These are phyloP conservation scores for Molanna angustata DNA, from an alignment of 2,888 invertebrate genomes.

Conservation along the genomic window DNA sequence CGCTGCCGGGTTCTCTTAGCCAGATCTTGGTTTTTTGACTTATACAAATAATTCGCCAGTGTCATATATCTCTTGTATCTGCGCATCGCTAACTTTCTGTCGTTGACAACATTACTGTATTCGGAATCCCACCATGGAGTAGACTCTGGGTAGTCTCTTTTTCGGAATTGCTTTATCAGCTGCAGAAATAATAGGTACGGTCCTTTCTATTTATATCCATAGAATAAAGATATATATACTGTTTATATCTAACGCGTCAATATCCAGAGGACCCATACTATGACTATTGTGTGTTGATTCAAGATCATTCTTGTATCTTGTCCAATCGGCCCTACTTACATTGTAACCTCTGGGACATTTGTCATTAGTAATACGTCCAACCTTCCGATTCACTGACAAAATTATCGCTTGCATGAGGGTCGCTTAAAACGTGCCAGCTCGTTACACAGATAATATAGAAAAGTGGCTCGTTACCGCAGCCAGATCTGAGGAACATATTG, in stretches of 20 bases:
- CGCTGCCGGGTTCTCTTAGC: background rate
- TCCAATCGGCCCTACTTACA: background rate
- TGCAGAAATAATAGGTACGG: background rate
- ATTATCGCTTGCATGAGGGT: background rate
- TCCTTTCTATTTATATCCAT: background rate
- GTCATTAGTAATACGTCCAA: background rate
- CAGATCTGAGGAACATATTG: background rate
- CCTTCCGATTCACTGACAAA: background rate
- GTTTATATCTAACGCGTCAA: background rate
- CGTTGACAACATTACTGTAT: background rate
- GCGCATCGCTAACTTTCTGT: background rate
- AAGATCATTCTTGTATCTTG: background rate
- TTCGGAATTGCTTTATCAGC: background rate
- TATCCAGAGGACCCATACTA: background rate
- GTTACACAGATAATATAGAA: too few relatives aligned
- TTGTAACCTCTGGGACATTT: background rate
- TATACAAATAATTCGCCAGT: background rate
- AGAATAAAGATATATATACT: too few relatives aligned
- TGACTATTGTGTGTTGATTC: background rate
- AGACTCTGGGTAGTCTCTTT: background rate
- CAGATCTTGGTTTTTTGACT: background rate
- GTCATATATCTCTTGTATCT: constrained; percentile 1
- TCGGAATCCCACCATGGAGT: constrained; percentile 4
- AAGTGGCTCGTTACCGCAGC: background rate
- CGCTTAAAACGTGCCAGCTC: background rate